Base-by-base conservation (phyloP, 2,113 vertebrate genomes). In the Zeus faber region DNA sequence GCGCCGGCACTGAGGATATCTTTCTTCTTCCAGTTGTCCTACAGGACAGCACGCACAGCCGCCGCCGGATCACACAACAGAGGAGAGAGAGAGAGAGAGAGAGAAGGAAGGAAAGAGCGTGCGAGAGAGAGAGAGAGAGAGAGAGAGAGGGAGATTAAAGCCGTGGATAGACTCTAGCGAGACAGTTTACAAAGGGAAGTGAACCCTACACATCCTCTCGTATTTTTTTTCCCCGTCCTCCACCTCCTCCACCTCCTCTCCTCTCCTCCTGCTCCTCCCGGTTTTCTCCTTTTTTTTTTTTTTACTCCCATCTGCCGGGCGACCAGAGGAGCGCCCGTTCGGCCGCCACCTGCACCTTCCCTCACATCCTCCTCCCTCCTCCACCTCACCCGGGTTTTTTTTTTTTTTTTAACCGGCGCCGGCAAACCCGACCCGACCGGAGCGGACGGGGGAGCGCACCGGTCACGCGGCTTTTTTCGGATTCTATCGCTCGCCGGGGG, bases 131-230 rank as follows among this genome's bases (percentile, higher is more conserved):
- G 72, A 49, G 58, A 72, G 65, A 60, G 50, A 76, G 73, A 77
- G 67, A 72, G 70, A 44, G 70, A 80, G 64, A 67, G 50, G 56
- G 70, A 77, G 78, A 76, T 82, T 79, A 83, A 65, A 80, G 25
- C 48, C 45, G 61, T 55, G 62, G 55, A 71, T 76, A 71, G 76
- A 79, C 73, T 63, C 73, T 61, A 81, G 76, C 66, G 45, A 77
- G 78, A 66, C 75, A 70, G 82, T 82, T 82, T 53, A 65, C 76
- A 69, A 48, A 65, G 77, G 77, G 72, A 83, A 85, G 85, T 83
- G 78, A 84, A 76, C 70, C 43, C 68, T 78, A 54, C 54, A 67
- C 54, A 39, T n/a, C 72, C 67, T 70, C 71, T 74, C 75, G 80
- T 75, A 46, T 76, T 76, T 62, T 82, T 80, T 78, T 80, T 47